Evolutionary conservation across 2,797 vertebrate genomes (phyloP), one percentile per base, ranked within the genome.

Genomic region (Pipistrellus pipistrellus): DNA sequence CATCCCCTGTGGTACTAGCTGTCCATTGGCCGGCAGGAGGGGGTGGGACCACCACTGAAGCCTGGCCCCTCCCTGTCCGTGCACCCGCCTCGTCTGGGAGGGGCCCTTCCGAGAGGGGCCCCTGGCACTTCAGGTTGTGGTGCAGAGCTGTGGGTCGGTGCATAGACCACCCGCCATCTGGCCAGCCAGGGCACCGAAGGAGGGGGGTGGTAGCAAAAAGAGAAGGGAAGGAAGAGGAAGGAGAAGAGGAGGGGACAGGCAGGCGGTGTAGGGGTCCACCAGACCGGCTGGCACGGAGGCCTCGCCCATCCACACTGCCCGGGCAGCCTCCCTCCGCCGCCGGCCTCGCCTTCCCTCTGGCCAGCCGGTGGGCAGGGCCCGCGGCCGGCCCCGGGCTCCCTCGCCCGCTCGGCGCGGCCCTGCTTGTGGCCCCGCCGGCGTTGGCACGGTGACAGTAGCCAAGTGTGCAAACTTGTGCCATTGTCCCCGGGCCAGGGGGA

Each of bases 391-490:
- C 83, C 0, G 48, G 94, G 68, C 77, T 94, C 87, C 69, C 87
- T 82, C 98, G 98, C 99, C 99, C 98, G 98, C 99, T 99, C 98
- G 90, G 99, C 99, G 99, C 98, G 98, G 99, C 99, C 99, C 99
- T 99, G 99, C 99, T 99, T 98, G 99, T 98, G 98, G 99, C 99
- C 99, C 99, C 98, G 99, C 99, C 98, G 98, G 99, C 99, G 99
- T 99, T 99, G 99, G 99, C 99, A 99, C 99, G 99, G 99, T 99
- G 99, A 99, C 99, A 99, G 99, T 99, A 99, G 99, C 99, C 99
- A 99, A 99, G 99, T 99, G 99, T 99, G 99, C 99, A 99, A 99
- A 99, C 99, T 99, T 99, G 99, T 99, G 99, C 99, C 98, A 99
- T 99, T 99, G 99, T 99, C 99, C 98, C 96, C 96, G 91, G 99